Evolutionary conservation across 2,888 invertebrate genomes (phyloP), one percentile per base, ranked within the genome.

Genomic region (Autographa gamma): DNA sequence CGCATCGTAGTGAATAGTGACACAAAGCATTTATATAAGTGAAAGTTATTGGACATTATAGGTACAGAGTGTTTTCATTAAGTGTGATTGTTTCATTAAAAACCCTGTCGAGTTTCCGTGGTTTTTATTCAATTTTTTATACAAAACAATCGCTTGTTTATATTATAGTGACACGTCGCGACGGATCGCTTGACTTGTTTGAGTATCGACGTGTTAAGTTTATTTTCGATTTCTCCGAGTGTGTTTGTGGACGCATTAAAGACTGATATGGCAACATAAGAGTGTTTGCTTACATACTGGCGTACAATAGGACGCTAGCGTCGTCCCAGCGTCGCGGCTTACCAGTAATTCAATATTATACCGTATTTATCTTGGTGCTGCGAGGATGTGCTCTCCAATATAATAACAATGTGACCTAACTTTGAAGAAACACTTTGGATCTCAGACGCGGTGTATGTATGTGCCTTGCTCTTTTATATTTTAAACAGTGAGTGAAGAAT

Each of bases 261-360:
- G 89, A 89, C 86, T 88, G 92, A 92, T 93, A 92, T 91, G 90
- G 85, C 91, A 92, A 93, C 92, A 91, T 91, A 92, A 90, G 91
- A 89, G 90, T 92, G 92, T 92, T 92, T 92, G 89, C 89, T 89
- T 88, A 91, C 87, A 91, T 86, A 87, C 84, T 85, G 73, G 65
- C 86, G 88, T 89, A 93, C 93, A 94, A 93, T 93, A 90, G 90
- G 69, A 79, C 86, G 84, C 85, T 77, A 81, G 88, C 86, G 83
- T 79, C 85, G 82, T 81, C 83, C 73, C 86, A 25, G 41, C 80
- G 79, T 70, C 83, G 85, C 85, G 80, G 84, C 79, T 84, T 80
- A 79, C 79, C 74, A 79, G 78, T 86, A 79, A 88, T 83, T 86
- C 87, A 85, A 89, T 90, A 88, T 88, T 85, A 81, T 77, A 86